Conservation (phyloP, 2,797 vertebrate genomes). For the Parauchenoglanis ngamensis region DNA sequence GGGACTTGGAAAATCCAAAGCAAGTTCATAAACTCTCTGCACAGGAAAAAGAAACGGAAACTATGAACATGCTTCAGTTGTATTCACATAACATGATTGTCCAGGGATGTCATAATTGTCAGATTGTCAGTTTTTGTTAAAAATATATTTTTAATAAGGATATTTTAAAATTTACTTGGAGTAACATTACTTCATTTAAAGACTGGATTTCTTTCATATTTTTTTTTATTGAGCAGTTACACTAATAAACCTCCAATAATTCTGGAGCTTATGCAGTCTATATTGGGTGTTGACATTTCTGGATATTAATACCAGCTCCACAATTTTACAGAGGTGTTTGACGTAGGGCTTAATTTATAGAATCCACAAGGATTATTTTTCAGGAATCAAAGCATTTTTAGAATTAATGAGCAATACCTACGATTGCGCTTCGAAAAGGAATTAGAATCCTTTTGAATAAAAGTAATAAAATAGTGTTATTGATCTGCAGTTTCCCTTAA, state of each 20-base stretch:
- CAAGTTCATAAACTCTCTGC: background rate
- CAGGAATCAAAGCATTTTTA: background rate
- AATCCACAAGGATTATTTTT: background rate
- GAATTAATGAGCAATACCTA: background rate
- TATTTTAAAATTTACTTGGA: background rate
- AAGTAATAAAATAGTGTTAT: background rate
- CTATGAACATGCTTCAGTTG: background rate
- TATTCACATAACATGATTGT: background rate
- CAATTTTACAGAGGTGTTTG: background rate
- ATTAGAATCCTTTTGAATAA: background rate
- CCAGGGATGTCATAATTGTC: background rate
- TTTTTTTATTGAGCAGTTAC: background rate
- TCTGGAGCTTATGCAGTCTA: background rate
- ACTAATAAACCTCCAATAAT: background rate
- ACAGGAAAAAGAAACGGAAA: background rate
- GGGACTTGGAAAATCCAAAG: background rate
- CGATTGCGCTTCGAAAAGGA: background rate
- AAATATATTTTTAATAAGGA: background rate
- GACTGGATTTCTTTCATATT: background rate
- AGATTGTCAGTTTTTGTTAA: background rate
- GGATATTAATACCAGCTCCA: background rate
- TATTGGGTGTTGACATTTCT: background rate
- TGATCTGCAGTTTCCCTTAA: conserved; percentile 6
- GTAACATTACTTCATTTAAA: background rate
- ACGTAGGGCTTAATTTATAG: background rate